Conservation (phyloP, 2,888 invertebrate genomes). For the Drosophila borealis region DNA sequence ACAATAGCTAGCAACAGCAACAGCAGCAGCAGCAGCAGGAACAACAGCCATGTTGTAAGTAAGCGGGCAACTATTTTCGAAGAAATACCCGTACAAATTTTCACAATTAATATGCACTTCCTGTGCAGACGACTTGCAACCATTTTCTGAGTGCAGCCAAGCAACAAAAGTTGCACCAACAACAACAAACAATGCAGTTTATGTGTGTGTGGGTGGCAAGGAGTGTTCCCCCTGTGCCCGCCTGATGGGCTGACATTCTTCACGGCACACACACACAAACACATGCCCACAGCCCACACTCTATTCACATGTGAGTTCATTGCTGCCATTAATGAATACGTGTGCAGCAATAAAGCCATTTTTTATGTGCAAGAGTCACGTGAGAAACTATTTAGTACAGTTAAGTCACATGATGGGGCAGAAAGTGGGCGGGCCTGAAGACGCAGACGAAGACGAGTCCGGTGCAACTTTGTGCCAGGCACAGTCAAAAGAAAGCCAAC, state of each 20-base stretch:
- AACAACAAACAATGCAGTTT: conserved; percentile 43
- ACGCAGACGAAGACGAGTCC: conserved; percentile 17
- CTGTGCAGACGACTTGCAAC: conserved; percentile 78
- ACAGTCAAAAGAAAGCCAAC: conserved; percentile 73
- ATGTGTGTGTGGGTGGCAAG: conserved; percentile 4
- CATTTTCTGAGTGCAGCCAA: conserved; percentile 65
- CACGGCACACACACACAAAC: conserved; percentile 16
- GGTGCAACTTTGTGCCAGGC: conserved; percentile 74
- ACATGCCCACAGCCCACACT: conserved; percentile 6
- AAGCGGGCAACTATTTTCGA: conserved; percentile 64
- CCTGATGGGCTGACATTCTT: conserved; percentile 28
- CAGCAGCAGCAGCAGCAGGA: not conserved
- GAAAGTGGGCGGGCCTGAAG: conserved; percentile 1
- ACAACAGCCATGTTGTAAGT: conserved; percentile 11
- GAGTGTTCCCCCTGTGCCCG: not conserved
- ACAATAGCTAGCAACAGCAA: conserved; percentile 8
- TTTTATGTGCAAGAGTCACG: conserved; percentile 77
- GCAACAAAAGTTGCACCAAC: conserved; percentile 41
- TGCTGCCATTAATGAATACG: conserved; percentile 80
- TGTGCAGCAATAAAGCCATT: conserved; percentile 80
- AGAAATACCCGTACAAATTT: conserved; percentile 78
- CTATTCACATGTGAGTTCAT: conserved; percentile 76
- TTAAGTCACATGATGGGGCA: conserved; percentile 49
- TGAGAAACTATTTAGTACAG: conserved; percentile 80
- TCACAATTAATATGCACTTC: conserved; percentile 80